Evolutionary conservation across 2,888 invertebrate species (phyloP).

Genomic region (Muschampia plurimacula): DNA sequence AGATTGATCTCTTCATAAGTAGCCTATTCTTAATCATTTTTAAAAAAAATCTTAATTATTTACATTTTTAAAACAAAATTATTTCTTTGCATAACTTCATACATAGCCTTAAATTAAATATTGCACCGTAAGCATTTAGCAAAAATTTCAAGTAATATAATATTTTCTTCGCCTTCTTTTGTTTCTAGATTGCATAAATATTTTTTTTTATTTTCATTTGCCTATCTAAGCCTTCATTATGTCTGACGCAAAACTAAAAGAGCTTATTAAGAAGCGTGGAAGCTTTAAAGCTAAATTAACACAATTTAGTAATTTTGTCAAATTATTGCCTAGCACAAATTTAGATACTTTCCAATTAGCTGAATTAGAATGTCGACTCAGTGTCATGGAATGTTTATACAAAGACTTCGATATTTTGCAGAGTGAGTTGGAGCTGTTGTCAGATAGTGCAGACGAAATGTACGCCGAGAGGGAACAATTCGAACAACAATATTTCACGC

Average conservation of each 20-base stretch:
- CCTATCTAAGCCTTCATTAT: not conserved
- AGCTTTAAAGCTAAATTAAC: constrained; percentile 29
- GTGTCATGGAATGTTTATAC: constrained; percentile 23
- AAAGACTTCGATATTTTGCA: constrained; percentile 32
- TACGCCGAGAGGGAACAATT: constrained; percentile 37
- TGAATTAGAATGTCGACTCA: constrained; percentile 31
- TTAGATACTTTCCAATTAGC: constrained; percentile 25
- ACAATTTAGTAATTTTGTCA: constrained; percentile 17
- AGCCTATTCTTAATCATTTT: constrained; percentile 1
- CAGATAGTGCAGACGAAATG: constrained; percentile 29
- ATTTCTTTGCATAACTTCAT: not conserved
- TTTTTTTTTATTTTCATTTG: not conserved
- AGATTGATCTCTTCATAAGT: constrained; percentile 15
- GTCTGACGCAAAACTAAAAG: constrained; percentile 18
- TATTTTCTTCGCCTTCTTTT: not conserved
- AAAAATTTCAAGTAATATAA: too few relatives aligned
- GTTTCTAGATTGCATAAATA: not conserved
- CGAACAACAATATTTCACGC: constrained; percentile 27
- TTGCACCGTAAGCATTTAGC: too few relatives aligned
- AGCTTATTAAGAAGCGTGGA: constrained; percentile 21
- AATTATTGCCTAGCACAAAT: not conserved
- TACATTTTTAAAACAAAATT: too few relatives aligned
- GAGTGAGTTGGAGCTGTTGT: constrained; percentile 38
- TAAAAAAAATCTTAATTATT: not conserved
- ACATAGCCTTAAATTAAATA: too few relatives aligned